These are phyloP conservation scores for Aleiodes alternator DNA, from an alignment of 2,888 invertebrate species.

Conservation along the genomic window DNA sequence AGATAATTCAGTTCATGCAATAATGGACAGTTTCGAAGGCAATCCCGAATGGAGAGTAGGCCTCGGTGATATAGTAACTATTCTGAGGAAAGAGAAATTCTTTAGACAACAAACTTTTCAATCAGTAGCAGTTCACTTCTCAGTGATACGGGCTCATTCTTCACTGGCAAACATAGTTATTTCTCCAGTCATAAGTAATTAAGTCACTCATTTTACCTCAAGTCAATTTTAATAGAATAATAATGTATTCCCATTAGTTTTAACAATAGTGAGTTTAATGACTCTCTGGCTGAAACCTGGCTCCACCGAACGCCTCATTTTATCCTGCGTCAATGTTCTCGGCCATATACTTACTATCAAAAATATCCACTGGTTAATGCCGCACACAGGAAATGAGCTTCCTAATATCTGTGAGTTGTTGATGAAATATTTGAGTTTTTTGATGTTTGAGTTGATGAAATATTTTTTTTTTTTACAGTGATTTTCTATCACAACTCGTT, in stretches of 20 bases:
- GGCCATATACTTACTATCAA: conserved; percentile 79
- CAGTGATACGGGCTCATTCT: too few relatives aligned
- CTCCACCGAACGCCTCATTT: conserved; percentile 77
- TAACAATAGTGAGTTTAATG: conserved; percentile 79
- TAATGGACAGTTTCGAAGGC: too few relatives aligned
- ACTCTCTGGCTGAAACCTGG: conserved; percentile 78
- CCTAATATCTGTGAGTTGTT: conserved; percentile 61
- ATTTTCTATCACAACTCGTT: conserved; percentile 65
- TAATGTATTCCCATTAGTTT: conserved; percentile 68
- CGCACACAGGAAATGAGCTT: conserved; percentile 75
- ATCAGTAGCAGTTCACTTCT: too few relatives aligned
- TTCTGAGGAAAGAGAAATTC: too few relatives aligned
- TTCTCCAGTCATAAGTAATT: conserved; percentile 75
- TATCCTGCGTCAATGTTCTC: conserved; percentile 79
- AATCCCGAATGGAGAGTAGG: too few relatives aligned
- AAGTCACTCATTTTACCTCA: not conserved
- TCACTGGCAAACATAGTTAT: conserved; percentile 71
- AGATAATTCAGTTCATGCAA: too few relatives aligned
- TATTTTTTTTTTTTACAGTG: conserved; percentile 60
- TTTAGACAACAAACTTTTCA: too few relatives aligned
- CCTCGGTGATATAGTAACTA: too few relatives aligned
- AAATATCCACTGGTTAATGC: conserved; percentile 78
- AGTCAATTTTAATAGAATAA: conserved; percentile 11
- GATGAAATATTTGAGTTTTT: not conserved
- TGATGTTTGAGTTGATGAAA: too few relatives aligned